Evolutionary conservation across 2,113 vertebrate genomes (phyloP), one percentile per base, ranked within the genome.

Genomic region (Hippopotamus amphibius): DNA sequence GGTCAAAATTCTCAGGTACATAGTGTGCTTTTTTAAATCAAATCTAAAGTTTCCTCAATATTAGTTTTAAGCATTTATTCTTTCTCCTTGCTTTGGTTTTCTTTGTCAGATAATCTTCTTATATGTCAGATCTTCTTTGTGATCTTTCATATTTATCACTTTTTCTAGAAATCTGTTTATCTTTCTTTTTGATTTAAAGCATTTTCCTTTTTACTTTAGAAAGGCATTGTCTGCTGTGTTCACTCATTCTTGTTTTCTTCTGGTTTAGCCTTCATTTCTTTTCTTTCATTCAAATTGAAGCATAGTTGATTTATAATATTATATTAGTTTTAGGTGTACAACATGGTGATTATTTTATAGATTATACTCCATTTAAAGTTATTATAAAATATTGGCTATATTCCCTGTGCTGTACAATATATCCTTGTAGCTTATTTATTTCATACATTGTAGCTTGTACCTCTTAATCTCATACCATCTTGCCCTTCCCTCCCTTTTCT

Each of bases 51-150:
- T 90, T 82, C 43, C 72, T 80, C 76, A 91, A 21, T 68, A 74
- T 22, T 80, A 69, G 15, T 37, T 88, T 96, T 80, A n/a, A 80
- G 71, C 55, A 84, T 53, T 92, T 95, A n/a, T 88, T 82, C 14
- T 71, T 79, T 92, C 86, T 30, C 48, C 66, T 90, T 74, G 85
- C 43, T 66, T 86, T 89, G 65, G 9, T 92, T 76, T 88, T 89
- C 28, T 81, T 89, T n/a, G 71, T 82, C 74, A 77, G 63, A 71
- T 59, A 90, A 63, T 71, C 81, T 63, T 65, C 33, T 37, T 76
- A 71, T 41, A 96, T 72, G 6, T 28, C 24, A 69, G 50, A 21
- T 74, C 16, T 53, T 83, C n/a, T 89, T 90, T 81, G 50, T 26
- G 85, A 43, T 48, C n/a, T 93, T 84, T 92, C 65, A 26, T 57